These are phyloP conservation scores for Parambassis ranga DNA, from an alignment of 2,797 vertebrate species.

Conservation along the genomic window DNA sequence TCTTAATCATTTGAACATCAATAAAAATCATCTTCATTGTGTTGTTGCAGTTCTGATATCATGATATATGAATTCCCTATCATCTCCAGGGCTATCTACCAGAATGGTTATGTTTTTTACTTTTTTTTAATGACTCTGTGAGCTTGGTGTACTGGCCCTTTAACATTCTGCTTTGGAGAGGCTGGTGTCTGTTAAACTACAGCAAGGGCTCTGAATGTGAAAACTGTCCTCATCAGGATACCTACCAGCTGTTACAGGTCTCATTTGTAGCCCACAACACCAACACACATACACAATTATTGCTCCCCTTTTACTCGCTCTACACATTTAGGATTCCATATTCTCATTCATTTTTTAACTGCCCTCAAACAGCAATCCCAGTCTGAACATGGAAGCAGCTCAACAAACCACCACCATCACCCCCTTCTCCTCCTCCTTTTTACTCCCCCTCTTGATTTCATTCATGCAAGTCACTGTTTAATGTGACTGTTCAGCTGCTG, in stretches of 20 bases:
- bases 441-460: background rate
- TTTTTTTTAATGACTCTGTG: background rate
- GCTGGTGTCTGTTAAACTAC: conserved; percentile 47
- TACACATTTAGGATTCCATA: background rate
- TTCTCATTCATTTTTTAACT: background rate
- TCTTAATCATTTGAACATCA: background rate
- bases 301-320: conserved; percentile 13
- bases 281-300: background rate
- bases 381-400: conserved; percentile 5
- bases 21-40: background rate
- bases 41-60: background rate
- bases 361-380: conserved; percentile 3
- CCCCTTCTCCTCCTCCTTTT: background rate
- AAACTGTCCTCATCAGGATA: conserved; percentile 36
- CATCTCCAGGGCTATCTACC: background rate
- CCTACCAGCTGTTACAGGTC: conserved; percentile 39
- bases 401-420: background rate
- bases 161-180: conserved; percentile 4
- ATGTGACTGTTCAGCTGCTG: background rate
- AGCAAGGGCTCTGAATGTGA: conserved; percentile 54
- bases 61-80: background rate
- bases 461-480: background rate
- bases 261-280: conserved; percentile 23
- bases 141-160: conserved; percentile 18
- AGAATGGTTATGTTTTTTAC: background rate